These are phyloP conservation scores for Corythornis cristatus DNA, from an alignment of 2,113 vertebrate genomes.

Conservation along the genomic window DNA sequence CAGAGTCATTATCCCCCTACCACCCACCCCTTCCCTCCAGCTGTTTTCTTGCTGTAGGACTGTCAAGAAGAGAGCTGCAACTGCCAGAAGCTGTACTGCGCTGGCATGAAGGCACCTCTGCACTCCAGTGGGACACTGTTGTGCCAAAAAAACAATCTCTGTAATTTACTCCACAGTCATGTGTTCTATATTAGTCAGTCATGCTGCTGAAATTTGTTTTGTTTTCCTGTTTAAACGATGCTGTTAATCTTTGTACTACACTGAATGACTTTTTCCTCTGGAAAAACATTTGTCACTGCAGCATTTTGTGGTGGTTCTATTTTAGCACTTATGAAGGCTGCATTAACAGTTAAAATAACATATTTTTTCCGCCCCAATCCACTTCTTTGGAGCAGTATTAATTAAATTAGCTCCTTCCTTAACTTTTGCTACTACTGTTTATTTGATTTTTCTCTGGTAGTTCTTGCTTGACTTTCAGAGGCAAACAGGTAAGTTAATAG, in stretches of 20 bases:
- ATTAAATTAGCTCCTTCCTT: background rate
- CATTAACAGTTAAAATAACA: background rate
- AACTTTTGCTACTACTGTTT: background rate
- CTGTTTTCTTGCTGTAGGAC: background rate
- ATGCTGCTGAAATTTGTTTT: background rate
- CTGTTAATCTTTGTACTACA: background rate
- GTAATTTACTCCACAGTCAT: background rate
- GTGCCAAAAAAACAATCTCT: background rate
- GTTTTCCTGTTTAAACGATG: background rate
- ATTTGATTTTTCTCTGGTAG: background rate
- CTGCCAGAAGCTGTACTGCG: background rate
- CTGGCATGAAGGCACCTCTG: background rate
- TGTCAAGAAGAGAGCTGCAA: background rate
- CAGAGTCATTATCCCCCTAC: background rate
- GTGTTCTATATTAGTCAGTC: background rate
- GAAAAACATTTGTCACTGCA: background rate
- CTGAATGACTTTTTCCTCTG: background rate
- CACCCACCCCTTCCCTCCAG: rapidly evolving
- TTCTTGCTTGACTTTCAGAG: background rate
- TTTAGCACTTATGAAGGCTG: background rate
- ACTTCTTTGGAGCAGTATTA: background rate
- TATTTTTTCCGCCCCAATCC: background rate
- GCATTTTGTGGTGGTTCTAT: background rate
- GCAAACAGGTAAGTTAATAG: background rate
- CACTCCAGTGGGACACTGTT: rapidly evolving